phyloP scores from a whole-genome alignment of 2,888 invertebrate genomes.

The Tetrapedia diversipes region DNA sequence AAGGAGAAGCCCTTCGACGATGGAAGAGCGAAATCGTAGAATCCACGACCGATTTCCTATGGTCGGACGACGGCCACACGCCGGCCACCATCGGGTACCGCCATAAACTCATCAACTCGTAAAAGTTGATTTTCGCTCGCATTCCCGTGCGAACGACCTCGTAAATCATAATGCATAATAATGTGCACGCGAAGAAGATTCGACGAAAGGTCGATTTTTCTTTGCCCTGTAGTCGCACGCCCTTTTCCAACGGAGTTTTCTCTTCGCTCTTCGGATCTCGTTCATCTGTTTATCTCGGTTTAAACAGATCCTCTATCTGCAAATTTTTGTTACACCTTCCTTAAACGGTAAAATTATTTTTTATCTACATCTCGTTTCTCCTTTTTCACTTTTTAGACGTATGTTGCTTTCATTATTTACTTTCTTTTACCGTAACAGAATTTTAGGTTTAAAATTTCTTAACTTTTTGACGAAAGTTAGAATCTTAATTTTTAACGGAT shows the following conservation, averaged over 20 bases:
- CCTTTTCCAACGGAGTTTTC: conserved; percentile 18
- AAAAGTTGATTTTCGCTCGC: conserved; percentile 72
- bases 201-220: conserved; percentile 56
- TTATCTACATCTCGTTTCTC: too few relatives aligned
- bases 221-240: conserved; percentile 1
- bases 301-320: too few relatives aligned
- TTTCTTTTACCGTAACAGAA: too few relatives aligned
- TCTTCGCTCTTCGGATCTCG: neutral
- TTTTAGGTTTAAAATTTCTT: too few relatives aligned
- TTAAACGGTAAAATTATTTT: too few relatives aligned
- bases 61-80: conserved; percentile 79
- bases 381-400: too few relatives aligned
- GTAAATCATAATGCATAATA: conserved; percentile 67
- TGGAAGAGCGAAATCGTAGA: conserved; percentile 44
- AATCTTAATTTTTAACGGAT: too few relatives aligned
- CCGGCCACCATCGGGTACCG: conserved; percentile 78
- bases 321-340: neutral
- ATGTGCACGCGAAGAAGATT: conserved; percentile 43
- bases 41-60: conserved; percentile 72
- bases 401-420: too few relatives aligned
- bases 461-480: too few relatives aligned
- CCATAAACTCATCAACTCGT: conserved; percentile 78
- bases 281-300: too few relatives aligned
- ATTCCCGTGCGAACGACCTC: conserved; percentile 56
- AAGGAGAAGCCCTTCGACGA: conserved; percentile 18